Conservation (phyloP, 2,888 invertebrate genomes). For the Harmothoe impar region DNA sequence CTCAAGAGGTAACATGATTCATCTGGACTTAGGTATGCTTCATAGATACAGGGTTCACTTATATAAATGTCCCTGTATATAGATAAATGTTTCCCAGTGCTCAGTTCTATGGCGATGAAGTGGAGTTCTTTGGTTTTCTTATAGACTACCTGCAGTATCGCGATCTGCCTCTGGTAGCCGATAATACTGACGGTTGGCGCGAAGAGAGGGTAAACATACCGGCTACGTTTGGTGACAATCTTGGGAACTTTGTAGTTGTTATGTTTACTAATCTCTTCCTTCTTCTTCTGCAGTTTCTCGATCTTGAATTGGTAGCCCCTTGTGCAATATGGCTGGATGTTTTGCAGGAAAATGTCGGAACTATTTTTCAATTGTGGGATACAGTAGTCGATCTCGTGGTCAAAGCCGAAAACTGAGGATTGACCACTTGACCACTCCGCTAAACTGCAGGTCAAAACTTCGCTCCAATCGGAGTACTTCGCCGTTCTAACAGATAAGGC, state of each 20-base stretch:
- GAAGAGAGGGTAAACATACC: constrained; percentile 64
- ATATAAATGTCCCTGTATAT: constrained; percentile 66
- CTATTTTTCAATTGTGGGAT: constrained; percentile 63
- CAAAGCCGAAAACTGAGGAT: constrained; percentile 64
- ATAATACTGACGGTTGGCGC: constrained; percentile 66
- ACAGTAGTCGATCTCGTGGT: constrained; percentile 66
- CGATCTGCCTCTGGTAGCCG: constrained; percentile 65
- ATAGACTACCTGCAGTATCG: constrained; percentile 66
- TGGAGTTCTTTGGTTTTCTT: constrained; percentile 65
- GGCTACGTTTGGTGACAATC: constrained; percentile 62
- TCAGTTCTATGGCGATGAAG: constrained; percentile 66
- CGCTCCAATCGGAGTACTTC: constrained; percentile 63
- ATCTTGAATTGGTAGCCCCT: constrained; percentile 65
- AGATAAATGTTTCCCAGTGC: constrained; percentile 58
- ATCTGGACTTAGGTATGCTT: constrained; percentile 68
- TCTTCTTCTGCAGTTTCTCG: constrained; percentile 65
- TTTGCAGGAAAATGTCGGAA: constrained; percentile 62
- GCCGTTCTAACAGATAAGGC: background rate
- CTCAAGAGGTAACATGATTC: constrained; percentile 66
- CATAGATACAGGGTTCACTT: constrained; percentile 66
- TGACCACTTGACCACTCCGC: constrained; percentile 65
- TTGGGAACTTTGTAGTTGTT: constrained; percentile 64
- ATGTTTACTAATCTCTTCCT: constrained; percentile 56
- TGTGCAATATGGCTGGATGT: constrained; percentile 66
- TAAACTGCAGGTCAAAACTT: constrained; percentile 64